Evolutionary conservation across 2,113 vertebrate species (phyloP).

Genomic region (Halcyon senegalensis): DNA sequence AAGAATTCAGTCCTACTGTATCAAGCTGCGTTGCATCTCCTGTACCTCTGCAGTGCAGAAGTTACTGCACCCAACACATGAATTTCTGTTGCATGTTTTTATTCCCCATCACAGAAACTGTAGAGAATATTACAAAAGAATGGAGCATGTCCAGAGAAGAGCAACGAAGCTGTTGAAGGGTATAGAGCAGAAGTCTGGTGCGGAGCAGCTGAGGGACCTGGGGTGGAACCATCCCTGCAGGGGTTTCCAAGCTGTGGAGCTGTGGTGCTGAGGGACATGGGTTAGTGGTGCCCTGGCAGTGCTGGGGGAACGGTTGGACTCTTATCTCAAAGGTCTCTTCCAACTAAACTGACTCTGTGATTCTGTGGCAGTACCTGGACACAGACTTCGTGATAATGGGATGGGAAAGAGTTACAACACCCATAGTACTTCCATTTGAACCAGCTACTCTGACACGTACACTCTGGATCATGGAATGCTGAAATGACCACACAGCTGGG

Average conservation of each 20-base stretch:
- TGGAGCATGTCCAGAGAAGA: too few species aligned
- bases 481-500: neutral
- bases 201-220: too few species aligned
- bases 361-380: neutral
- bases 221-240: too few species aligned
- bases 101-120: neutral
- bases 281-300: too few species aligned
- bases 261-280: too few species aligned
- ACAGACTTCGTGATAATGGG: neutral
- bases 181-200: too few species aligned
- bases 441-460: rapidly evolving
- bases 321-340: too few species aligned
- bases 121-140: neutral
- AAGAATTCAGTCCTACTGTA: neutral
- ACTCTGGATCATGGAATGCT: neutral
- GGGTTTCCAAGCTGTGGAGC: too few species aligned
- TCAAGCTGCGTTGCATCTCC: neutral
- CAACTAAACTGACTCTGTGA: neutral
- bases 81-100: neutral
- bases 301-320: too few species aligned
- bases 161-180: too few species aligned
- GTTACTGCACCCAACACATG: neutral
- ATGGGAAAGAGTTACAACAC: neutral
- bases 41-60: neutral
- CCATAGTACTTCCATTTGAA: neutral